These are phyloP conservation scores for Struthio camelus DNA, from an alignment of 2,113 vertebrate species.

Conservation along the genomic window DNA sequence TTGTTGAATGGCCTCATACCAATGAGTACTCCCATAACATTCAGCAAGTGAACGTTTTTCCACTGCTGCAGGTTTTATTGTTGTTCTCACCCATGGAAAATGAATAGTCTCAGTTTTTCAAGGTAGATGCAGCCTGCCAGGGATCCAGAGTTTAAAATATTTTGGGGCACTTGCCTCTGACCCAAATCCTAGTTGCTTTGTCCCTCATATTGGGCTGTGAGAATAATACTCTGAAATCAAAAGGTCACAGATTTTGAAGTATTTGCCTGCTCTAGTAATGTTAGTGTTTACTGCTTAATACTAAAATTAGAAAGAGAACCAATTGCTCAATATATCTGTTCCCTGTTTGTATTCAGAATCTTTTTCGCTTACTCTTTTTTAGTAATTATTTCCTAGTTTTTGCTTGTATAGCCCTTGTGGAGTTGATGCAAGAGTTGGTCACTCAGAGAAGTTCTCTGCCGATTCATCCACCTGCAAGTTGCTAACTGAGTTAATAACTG, in stretches of 20 bases:
- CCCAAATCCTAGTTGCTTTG: background rate
- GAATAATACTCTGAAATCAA: background rate
- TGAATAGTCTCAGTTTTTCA: background rate
- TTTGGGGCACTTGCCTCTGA: background rate
- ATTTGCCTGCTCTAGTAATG: background rate
- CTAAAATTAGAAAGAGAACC: background rate
- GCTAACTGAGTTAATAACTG: background rate
- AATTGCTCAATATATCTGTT: background rate
- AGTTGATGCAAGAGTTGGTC: background rate
- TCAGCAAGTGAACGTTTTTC: background rate
- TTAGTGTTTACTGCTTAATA: background rate
- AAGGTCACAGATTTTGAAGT: background rate
- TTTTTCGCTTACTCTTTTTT: background rate
- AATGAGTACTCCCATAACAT: background rate
- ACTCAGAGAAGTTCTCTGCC: background rate
- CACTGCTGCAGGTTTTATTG: background rate
- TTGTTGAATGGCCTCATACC: background rate
- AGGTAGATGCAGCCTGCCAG: background rate
- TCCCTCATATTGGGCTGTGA: background rate
- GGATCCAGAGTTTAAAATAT: background rate
- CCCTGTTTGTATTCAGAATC: background rate
- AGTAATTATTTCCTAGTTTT: background rate
- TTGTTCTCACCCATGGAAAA: background rate
- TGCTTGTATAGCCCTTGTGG: background rate
- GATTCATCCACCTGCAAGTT: background rate